Conservation (phyloP, 2,797 vertebrate species). For the Allobates femoralis region DNA sequence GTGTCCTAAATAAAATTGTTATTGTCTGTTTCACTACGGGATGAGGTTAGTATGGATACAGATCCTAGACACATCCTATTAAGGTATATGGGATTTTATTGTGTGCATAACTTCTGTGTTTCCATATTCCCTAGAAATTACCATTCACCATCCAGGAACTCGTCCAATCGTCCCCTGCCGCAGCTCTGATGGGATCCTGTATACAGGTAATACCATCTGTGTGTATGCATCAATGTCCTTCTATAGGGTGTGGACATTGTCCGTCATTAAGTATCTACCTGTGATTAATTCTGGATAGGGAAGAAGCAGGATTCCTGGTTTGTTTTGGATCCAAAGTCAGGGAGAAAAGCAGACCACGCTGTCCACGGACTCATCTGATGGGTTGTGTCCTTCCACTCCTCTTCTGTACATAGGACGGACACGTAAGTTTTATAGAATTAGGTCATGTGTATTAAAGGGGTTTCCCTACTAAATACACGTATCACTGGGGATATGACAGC, state of each 20-base stretch:
- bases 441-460: neutral
- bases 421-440: constrained; percentile 74
- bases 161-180: constrained; percentile 95
- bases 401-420: constrained; percentile 94
- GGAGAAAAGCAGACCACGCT: constrained; percentile 91
- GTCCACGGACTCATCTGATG: constrained; percentile 86
- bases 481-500: too few relatives aligned
- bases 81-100: too few relatives aligned
- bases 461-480: too few relatives aligned
- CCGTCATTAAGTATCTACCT: neutral
- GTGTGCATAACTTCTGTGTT: neutral
- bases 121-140: constrained; percentile 79
- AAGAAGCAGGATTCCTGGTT: constrained; percentile 97
- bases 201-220: constrained; percentile 81
- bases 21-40: neutral
- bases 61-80: neutral
- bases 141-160: constrained; percentile 97
- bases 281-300: constrained; percentile 73
- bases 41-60: too few relatives aligned
- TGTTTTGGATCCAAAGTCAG: constrained; percentile 92
- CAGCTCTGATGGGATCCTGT: constrained; percentile 93
- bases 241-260: neutral
- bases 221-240: neutral
- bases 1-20: neutral
- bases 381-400: constrained; percentile 84